phyloP scores from a whole-genome alignment of 2,888 invertebrate genomes.

The Orgyia antiqua region DNA sequence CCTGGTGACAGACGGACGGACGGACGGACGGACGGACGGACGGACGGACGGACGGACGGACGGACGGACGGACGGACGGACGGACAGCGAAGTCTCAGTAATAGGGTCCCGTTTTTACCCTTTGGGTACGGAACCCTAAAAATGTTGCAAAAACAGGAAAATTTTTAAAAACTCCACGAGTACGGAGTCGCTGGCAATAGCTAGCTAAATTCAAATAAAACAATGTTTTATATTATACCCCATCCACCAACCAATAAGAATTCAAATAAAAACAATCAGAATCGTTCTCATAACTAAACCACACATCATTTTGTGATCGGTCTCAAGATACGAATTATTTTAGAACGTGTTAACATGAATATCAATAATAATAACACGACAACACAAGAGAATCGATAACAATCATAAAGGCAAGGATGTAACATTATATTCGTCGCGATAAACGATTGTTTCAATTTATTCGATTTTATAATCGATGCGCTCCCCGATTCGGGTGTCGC shows the following conservation, averaged over 20 bases:
- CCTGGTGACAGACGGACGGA: no score
- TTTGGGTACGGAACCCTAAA: no score
- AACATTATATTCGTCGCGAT: conserved; percentile 41
- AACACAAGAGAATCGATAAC: conserved; percentile 39
- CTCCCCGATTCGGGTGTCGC: conserved; percentile 25
- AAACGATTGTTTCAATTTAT: conserved; percentile 37
- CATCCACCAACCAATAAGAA: conserved; percentile 15
- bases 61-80: no score
- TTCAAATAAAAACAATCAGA: conserved; percentile 17
- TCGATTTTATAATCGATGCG: conserved; percentile 32
- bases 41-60: no score
- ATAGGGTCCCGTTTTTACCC: no score
- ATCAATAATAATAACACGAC: conserved; percentile 35
- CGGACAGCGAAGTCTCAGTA: no score
- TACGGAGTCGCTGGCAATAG: no score
- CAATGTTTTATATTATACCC: no score
- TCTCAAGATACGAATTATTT: conserved; percentile 31
- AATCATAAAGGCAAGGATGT: conserved; percentile 33
- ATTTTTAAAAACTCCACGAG: no score
- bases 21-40: no score
- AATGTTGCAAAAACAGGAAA: no score
- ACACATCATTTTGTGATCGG: conserved; percentile 29
- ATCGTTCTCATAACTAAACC: conserved; percentile 18
- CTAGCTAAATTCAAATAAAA: no score
- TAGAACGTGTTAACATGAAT: conserved; percentile 34